phyloP scores from a whole-genome alignment of 2,797 vertebrate genomes.

The Acanthopagrus latus region DNA sequence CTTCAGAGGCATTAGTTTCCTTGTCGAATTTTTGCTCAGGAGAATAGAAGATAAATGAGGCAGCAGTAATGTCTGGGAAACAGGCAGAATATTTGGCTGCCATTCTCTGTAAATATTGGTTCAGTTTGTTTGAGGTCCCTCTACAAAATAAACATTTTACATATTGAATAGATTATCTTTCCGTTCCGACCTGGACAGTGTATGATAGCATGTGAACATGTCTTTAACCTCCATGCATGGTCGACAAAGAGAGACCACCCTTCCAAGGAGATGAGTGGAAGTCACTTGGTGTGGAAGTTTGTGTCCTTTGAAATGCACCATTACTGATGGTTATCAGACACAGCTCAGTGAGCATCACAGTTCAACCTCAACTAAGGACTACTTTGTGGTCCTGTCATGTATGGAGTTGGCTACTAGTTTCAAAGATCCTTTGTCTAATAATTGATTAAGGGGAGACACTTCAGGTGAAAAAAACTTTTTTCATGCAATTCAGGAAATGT shows the following conservation, averaged over 20 bases:
- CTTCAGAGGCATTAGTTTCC: conserved; percentile 67
- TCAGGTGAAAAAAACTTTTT: no score
- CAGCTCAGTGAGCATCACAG: conserved; percentile 70
- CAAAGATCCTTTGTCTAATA: not conserved
- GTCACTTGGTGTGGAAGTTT: conserved; percentile 76
- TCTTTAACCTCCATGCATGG: conserved; percentile 78
- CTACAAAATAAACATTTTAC: conserved; percentile 85
- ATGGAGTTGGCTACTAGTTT: conserved; percentile 20
- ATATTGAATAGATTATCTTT: conserved; percentile 85
- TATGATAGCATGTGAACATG: conserved; percentile 86
- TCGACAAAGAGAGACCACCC: conserved; percentile 74
- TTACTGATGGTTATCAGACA: conserved; percentile 79
- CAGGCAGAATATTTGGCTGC: conserved; percentile 78
- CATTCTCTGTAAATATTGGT: conserved; percentile 86
- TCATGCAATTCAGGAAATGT: no score
- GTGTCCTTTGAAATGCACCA: conserved; percentile 83
- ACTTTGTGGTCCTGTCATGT: conserved; percentile 49
- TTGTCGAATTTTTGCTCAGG: conserved; percentile 68
- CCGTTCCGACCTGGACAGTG: conserved; percentile 82
- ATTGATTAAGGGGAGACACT: no score
- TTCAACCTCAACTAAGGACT: conserved; percentile 65
- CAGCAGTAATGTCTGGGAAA: conserved; percentile 82
- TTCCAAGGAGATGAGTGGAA: conserved; percentile 73
- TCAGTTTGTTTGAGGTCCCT: conserved; percentile 82
- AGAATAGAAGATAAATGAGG: conserved; percentile 82